phyloP scores from a whole-genome alignment of 2,888 invertebrate genomes.

The Hypena proboscidalis region DNA sequence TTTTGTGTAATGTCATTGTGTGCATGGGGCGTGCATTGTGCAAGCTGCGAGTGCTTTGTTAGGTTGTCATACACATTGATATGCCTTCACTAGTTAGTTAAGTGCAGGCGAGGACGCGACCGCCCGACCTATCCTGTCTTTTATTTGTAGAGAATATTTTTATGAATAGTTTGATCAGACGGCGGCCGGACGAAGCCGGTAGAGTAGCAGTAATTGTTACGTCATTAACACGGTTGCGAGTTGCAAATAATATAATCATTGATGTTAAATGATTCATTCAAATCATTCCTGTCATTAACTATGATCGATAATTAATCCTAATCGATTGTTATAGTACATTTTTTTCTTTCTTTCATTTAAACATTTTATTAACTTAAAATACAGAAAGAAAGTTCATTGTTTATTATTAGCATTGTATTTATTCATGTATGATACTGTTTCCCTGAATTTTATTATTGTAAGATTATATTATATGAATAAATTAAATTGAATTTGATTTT shows the following conservation, averaged over 20 bases:
- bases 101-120: slow-evolving; percentile 54
- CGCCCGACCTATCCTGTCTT: slow-evolving; percentile 32
- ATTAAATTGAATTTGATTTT: slow-evolving; percentile 53
- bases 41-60: slow-evolving; percentile 62
- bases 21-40: slow-evolving; percentile 67
- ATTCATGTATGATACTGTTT: slow-evolving; percentile 85
- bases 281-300: slow-evolving; percentile 78
- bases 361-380: slow-evolving; percentile 67
- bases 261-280: slow-evolving; percentile 67
- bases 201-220: slow-evolving; percentile 49
- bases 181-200: slow-evolving; percentile 13
- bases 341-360: slow-evolving; percentile 61
- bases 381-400: slow-evolving; percentile 69
- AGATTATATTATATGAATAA: slow-evolving; percentile 81
- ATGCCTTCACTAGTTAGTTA: slow-evolving; percentile 74
- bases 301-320: slow-evolving; percentile 48
- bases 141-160: slow-evolving; percentile 47
- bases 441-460: slow-evolving; percentile 83
- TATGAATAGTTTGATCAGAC: slow-evolving; percentile 30
- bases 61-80: slow-evolving; percentile 65
- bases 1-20: slow-evolving; percentile 70
- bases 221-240: slow-evolving; percentile 52
- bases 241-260: slow-evolving; percentile 55
- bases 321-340: slow-evolving; percentile 60
- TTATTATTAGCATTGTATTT: slow-evolving; percentile 83